phyloP scores from a whole-genome alignment of 2,113 vertebrate species.

The Thryonomys swinderianus region DNA sequence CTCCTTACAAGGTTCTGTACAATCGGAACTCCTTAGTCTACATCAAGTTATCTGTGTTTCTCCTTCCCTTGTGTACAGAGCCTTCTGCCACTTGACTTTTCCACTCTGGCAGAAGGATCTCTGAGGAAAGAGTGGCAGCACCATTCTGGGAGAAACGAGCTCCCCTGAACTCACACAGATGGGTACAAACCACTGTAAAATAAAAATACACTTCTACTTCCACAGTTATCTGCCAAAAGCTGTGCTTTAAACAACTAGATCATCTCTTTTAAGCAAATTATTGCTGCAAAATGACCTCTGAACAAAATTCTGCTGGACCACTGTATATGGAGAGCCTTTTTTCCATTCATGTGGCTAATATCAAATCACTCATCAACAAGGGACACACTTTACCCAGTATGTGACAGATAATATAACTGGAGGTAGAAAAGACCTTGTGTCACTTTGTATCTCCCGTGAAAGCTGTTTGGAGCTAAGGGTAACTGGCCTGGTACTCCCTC shows the following conservation, averaged over 20 bases:
- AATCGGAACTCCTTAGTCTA: constrained; percentile 7
- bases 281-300: background rate
- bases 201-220: background rate
- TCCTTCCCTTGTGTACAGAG: background rate
- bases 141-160: background rate
- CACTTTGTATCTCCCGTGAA: background rate
- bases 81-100: constrained; percentile 21
- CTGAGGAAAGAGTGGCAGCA: background rate
- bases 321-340: background rate
- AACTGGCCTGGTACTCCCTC: background rate
- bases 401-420: background rate
- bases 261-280: background rate
- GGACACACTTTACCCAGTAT: background rate
- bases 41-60: background rate
- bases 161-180: background rate
- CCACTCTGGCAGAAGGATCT: constrained; percentile 9
- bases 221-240: background rate
- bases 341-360: background rate
- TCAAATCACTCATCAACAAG: background rate
- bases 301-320: background rate
- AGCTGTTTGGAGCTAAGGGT: background rate
- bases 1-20: background rate
- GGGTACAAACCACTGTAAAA: background rate
- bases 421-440: background rate
- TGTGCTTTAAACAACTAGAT: background rate